Percentiles rank a stretch among this genome's conserved stretches.
Evolutionary conservation across 2,888 invertebrate genomes (phyloP).

Genomic region (Aelia acuminata): DNA sequence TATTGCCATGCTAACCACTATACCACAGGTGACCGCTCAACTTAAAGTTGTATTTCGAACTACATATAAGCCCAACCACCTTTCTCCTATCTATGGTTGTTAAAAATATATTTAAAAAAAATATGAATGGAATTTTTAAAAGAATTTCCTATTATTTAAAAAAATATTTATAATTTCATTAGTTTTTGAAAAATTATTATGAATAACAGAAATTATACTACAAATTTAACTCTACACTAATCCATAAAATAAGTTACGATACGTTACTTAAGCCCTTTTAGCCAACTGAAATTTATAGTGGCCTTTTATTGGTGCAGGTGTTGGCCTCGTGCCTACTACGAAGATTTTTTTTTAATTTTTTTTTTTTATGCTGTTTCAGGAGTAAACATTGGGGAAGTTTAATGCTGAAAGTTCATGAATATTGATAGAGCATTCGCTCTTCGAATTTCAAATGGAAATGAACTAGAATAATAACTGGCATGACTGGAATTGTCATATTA

Average conservation of each 20-base stretch:
- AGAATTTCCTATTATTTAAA: too few relatives aligned
- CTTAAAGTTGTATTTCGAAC: too few relatives aligned
- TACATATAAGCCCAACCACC: too few relatives aligned
- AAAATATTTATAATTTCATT: too few relatives aligned
- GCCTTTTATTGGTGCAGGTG: background rate
- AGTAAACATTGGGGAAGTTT: background rate
- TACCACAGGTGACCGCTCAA: too few relatives aligned
- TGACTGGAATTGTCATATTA: background rate
- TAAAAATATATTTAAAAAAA: too few relatives aligned
- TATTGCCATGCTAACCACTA: too few relatives aligned
- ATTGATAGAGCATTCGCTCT: background rate
- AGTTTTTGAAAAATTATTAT: too few relatives aligned
- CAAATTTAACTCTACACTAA: too few relatives aligned
- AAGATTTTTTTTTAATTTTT: background rate
- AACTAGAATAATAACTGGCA: background rate
- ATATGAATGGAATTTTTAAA: too few relatives aligned
- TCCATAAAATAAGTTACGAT: background rate
- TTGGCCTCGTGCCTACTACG: background rate
- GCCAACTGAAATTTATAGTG: constrained; percentile 6
- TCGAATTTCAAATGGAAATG: background rate
- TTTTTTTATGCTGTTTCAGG: background rate
- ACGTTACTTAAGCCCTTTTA: background rate
- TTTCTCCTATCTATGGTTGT: too few relatives aligned
- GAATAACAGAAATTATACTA: too few relatives aligned
- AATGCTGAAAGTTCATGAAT: background rate